These are phyloP conservation scores for Agelas oroides DNA, from an alignment of 37 sponge, comb jelly and placozoan species.

Conservation along the genomic window DNA sequence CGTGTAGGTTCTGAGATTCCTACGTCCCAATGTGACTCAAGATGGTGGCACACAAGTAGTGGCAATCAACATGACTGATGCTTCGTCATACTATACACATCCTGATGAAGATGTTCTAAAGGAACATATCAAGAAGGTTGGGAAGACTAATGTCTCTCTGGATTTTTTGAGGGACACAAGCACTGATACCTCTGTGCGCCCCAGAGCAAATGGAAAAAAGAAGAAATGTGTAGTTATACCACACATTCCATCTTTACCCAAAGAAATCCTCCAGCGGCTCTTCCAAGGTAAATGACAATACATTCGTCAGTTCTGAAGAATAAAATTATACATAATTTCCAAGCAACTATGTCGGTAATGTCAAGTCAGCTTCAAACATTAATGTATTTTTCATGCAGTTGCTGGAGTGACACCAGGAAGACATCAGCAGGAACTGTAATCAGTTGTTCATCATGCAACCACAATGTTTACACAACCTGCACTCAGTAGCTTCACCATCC, in stretches of 20 bases:
- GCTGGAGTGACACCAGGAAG: too few species aligned
- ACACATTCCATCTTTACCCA: not conserved
- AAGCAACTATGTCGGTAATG: too few species aligned
- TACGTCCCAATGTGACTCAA: not conserved
- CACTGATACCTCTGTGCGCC: not conserved
- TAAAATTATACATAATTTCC: too few species aligned
- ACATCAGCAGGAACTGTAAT: too few species aligned
- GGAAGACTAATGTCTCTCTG: not conserved
- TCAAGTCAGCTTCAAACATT: too few species aligned
- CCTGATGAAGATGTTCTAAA: not conserved
- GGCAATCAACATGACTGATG: not conserved
- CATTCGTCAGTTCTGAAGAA: too few species aligned
- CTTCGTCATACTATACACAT: not conserved
- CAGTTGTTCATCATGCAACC: too few species aligned
- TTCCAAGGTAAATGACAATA: not conserved
- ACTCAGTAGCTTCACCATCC: too few species aligned
- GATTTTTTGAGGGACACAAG: not conserved
- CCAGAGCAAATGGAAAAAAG: not conserved
- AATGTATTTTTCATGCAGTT: too few species aligned
- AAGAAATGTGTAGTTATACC: slow-evolving; percentile 1
- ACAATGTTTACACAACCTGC: too few species aligned
- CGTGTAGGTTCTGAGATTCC: not conserved
- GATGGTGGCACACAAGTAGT: not conserved
- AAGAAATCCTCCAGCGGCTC: not conserved
- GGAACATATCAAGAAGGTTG: not conserved